These are phyloP conservation scores for Ophonus ardosiacus DNA, from an alignment of 2,888 invertebrate species.

Conservation along the genomic window DNA sequence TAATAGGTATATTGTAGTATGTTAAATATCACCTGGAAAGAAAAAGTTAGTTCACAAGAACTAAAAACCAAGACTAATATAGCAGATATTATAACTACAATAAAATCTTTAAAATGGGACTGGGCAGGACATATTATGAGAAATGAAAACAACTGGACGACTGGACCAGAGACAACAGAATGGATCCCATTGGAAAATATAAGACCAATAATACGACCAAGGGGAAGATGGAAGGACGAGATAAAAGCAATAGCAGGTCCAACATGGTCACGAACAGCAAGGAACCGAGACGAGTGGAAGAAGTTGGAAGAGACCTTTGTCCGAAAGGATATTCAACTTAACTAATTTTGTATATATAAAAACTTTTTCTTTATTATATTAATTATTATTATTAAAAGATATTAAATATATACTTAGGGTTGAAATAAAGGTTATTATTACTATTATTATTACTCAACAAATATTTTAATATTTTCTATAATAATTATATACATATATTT, in stretches of 20 bases:
- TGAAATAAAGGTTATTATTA: no score
- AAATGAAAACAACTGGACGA: neutral
- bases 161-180: neutral
- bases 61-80: neutral
- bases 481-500: no score
- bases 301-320: neutral
- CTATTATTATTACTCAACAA: no score
- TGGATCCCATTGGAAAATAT: neutral
- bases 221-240: neutral
- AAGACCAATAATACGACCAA: neutral
- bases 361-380: neutral
- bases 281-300: constrained; percentile 5
- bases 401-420: no score
- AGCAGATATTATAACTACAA: neutral
- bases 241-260: constrained; percentile 15
- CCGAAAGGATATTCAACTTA: constrained; percentile 15
- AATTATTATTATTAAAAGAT: neutral
- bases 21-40: neutral
- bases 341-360: neutral
- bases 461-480: no score
- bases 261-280: constrained; percentile 8
- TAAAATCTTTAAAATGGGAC: neutral
- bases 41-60: neutral
- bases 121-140: neutral
- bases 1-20: no score